phyloP scores from a whole-genome alignment of 2,113 vertebrate species.

The Paedocypris sp. region DNA sequence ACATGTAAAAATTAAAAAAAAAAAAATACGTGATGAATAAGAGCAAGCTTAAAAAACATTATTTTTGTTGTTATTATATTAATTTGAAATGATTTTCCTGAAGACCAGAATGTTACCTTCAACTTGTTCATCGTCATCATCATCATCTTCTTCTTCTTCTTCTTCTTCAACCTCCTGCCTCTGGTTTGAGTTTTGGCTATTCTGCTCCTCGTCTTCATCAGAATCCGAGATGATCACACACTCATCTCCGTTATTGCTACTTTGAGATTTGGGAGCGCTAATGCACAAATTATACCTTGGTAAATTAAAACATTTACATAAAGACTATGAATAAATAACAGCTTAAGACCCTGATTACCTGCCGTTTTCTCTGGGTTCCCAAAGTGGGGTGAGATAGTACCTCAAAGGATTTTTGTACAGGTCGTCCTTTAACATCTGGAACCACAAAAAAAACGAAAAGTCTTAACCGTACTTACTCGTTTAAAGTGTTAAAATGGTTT shows the following conservation, averaged over 20 bases:
- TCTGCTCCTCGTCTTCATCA: conserved; percentile 50
- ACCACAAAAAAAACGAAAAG: too few species aligned
- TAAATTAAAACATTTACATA: not conserved
- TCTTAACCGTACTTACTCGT: too few species aligned
- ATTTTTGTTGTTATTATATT: not conserved
- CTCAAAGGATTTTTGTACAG: conserved; percentile 64
- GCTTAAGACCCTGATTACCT: conserved; percentile 46
- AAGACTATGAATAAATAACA: not conserved
- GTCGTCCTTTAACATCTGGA: conserved; percentile 66
- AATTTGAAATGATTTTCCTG: not conserved
- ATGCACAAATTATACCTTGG: not conserved
- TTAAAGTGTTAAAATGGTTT: too few species aligned
- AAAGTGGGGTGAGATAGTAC: conserved; percentile 68
- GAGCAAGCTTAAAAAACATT: too few species aligned
- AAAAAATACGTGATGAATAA: too few species aligned
- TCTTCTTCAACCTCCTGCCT: conserved; percentile 29
- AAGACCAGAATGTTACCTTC: conserved; percentile 34
- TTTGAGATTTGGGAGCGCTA: conserved; percentile 45
- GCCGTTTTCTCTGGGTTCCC: conserved; percentile 65
- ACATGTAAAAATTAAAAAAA: too few species aligned
- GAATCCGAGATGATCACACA: conserved; percentile 71
- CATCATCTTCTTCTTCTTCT: conserved; percentile 42
- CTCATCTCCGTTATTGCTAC: conserved; percentile 56
- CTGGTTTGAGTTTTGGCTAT: conserved; percentile 31
- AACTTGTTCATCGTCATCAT: conserved; percentile 20